Conservation (phyloP, 2,888 invertebrate species). For the Hirtodrosophila trivittata region DNA sequence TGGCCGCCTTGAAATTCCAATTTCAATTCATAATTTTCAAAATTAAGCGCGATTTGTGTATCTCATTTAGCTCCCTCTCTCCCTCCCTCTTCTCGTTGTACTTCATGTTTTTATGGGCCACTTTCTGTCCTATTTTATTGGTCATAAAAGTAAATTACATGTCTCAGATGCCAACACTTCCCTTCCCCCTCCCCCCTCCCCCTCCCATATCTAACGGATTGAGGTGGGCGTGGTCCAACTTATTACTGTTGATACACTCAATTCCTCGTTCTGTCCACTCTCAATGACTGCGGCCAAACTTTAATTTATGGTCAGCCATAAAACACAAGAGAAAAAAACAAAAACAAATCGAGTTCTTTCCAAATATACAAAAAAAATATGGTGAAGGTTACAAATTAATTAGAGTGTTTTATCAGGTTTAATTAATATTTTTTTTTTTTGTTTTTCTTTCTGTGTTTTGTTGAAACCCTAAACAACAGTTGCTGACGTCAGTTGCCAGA, state of each 20-base stretch:
- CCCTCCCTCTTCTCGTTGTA: too few relatives aligned
- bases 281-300: slow-evolving; percentile 41
- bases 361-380: slow-evolving; percentile 3
- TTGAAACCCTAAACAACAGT: slow-evolving; percentile 5
- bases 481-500: slow-evolving; percentile 43
- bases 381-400: slow-evolving; percentile 55
- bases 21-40: slow-evolving; percentile 56
- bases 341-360: background rate
- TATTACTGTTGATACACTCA: slow-evolving; percentile 1
- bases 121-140: slow-evolving; percentile 54
- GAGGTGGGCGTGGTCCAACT: slow-evolving; percentile 6
- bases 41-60: slow-evolving; percentile 49
- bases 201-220: background rate
- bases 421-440: slow-evolving; percentile 41
- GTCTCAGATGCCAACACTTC: slow-evolving; percentile 15
- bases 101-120: slow-evolving; percentile 31
- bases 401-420: slow-evolving; percentile 55
- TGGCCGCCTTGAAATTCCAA: slow-evolving; percentile 36
- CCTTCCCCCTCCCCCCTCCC: background rate
- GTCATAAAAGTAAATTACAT: slow-evolving; percentile 57
- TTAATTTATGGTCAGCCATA: slow-evolving; percentile 46
- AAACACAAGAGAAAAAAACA: slow-evolving; percentile 20
- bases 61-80: too few relatives aligned
- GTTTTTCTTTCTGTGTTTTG: background rate
- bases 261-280: slow-evolving; percentile 29